These are phyloP conservation scores for Sinocyclocheilus maitianheensis DNA, from an alignment of 2,113 vertebrate genomes.

Conservation along the genomic window DNA sequence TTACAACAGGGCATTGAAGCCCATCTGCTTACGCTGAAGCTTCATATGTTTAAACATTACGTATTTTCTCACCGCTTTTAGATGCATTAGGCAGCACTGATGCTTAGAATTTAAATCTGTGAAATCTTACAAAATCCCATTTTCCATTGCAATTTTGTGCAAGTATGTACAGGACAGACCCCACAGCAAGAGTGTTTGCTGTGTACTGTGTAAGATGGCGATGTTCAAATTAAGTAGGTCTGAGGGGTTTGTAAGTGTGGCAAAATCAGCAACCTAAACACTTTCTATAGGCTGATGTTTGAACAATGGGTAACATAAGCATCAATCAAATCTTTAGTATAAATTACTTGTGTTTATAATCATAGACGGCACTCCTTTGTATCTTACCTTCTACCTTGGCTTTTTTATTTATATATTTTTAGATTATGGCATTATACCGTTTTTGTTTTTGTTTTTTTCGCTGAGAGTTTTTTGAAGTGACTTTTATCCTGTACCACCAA, in stretches of 20 bases:
- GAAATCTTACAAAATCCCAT: constrained; percentile 22
- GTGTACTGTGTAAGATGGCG: background rate
- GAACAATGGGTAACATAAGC: constrained; percentile 47
- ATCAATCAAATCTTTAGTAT: constrained; percentile 57
- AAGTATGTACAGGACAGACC: constrained; percentile 32
- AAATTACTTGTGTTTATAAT: constrained; percentile 44
- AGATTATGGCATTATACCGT: background rate
- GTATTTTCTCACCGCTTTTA: background rate
- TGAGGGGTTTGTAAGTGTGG: constrained; percentile 3
- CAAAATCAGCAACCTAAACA: constrained; percentile 58
- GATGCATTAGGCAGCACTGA: background rate
- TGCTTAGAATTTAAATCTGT: constrained; percentile 5
- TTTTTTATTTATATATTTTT: background rate
- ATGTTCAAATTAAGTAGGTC: background rate
- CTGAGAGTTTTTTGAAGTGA: background rate
- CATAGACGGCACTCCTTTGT: background rate
- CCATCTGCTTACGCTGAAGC: background rate
- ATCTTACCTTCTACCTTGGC: background rate
- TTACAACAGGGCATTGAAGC: background rate
- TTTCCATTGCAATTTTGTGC: constrained; percentile 14
- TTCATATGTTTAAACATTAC: constrained; percentile 23
- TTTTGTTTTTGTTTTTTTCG: background rate
- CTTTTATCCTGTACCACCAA: background rate
- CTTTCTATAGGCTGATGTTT: background rate
- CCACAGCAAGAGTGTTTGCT: constrained; percentile 18